Percentiles rank a stretch among this genome's conserved stretches.
These are phyloP conservation scores for Pseudorhiza aurosa DNA, from an alignment of 30 jellyfish, hydroid and myxozoan genomes.

Conservation along the genomic window DNA sequence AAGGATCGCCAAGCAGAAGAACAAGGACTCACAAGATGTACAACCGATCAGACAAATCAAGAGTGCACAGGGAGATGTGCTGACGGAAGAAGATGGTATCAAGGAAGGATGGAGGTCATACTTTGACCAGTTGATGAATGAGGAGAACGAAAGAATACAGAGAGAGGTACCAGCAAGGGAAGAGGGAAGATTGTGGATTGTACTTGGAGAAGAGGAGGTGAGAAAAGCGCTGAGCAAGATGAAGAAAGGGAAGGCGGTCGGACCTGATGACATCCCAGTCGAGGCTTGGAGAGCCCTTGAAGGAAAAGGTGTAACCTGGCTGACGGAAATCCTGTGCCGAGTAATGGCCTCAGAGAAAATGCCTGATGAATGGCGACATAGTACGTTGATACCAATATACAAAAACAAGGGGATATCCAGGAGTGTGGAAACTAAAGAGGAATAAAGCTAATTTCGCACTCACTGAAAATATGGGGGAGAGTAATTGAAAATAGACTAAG, in stretches of 20 bases:
- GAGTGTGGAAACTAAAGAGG: too few species aligned
- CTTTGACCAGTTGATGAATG: slow-evolving; percentile 31
- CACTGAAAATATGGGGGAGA: too few species aligned
- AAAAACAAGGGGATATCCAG: too few species aligned
- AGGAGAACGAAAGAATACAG: slow-evolving; percentile 18
- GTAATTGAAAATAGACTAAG: too few species aligned
- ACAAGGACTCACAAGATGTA: slow-evolving; percentile 25
- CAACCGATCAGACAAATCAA: slow-evolving; percentile 1
- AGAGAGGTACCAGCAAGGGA: not conserved
- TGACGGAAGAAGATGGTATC: slow-evolving; percentile 19
- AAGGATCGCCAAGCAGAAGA: slow-evolving; percentile 40
- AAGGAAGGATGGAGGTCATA: slow-evolving; percentile 32
- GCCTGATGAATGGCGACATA: slow-evolving; percentile 37
- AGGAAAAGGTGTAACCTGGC: not conserved
- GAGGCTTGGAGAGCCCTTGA: slow-evolving; percentile 46
- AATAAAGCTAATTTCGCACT: too few species aligned
- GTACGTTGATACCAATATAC: slow-evolving; percentile 29
- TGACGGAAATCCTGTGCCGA: not conserved
- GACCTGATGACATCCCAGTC: slow-evolving; percentile 49
- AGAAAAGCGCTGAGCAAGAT: slow-evolving; percentile 21
- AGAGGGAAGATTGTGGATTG: not conserved
- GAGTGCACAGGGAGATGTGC: slow-evolving; percentile 8
- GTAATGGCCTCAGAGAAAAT: slow-evolving; percentile 25
- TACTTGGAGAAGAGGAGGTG: slow-evolving; percentile 18
- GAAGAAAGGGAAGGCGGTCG: slow-evolving; percentile 48